Evolutionary conservation across 2,113 vertebrate species (phyloP).

Genomic region (Antigone vipio): DNA sequence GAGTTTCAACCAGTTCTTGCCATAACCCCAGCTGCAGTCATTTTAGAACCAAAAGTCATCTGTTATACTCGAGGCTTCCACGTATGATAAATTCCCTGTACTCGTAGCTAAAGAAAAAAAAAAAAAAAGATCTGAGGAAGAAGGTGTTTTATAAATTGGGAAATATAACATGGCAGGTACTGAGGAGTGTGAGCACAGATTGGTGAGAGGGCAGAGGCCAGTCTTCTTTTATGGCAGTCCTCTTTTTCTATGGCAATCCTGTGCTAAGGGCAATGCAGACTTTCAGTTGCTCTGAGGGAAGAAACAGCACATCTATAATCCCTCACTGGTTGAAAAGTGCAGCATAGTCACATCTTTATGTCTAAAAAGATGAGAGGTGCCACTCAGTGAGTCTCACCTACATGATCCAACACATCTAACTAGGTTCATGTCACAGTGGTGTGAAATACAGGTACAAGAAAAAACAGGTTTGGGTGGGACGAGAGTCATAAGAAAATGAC

Average conservation of each 20-base stretch:
- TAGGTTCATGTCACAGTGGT: not conserved
- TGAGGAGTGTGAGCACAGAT: not conserved
- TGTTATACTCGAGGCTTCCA: not conserved
- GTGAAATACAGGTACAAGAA: not conserved
- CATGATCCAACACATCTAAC: not conserved
- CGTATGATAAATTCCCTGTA: not conserved
- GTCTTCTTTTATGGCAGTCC: not conserved
- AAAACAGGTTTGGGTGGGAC: not conserved
- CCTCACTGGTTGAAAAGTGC: not conserved
- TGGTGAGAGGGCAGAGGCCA: not conserved
- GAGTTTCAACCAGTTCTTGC: not conserved
- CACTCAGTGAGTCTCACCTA: not conserved
- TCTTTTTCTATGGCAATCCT: not conserved
- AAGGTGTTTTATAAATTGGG: not conserved
- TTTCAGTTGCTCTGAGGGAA: not conserved
- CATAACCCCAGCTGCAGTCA: not conserved
- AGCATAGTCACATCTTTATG: not conserved
- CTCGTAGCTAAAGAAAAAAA: not conserved
- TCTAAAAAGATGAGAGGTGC: not conserved
- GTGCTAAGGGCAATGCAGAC: not conserved
- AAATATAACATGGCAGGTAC: not conserved
- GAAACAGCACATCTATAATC: not conserved
- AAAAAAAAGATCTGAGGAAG: not conserved
- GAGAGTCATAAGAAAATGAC: not conserved
- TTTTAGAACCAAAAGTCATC: not conserved